These are phyloP conservation scores for Psittacula derbiana DNA, from an alignment of 2,797 vertebrate species.

Conservation along the genomic window DNA sequence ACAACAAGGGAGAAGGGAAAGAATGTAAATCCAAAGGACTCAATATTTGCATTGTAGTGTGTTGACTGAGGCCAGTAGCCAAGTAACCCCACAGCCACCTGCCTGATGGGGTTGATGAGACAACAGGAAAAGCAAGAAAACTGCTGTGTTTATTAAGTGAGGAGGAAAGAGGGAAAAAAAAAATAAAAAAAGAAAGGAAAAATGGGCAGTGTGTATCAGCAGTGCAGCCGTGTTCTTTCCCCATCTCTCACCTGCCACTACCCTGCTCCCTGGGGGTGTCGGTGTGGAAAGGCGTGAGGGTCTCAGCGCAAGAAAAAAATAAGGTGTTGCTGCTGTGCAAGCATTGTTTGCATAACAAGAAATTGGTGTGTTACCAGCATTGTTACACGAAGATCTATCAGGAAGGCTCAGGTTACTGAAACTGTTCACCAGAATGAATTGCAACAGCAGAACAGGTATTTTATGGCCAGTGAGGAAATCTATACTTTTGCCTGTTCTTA, in stretches of 20 bases:
- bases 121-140: background rate
- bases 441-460: background rate
- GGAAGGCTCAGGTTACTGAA: background rate
- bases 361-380: background rate
- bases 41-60: rapidly evolving
- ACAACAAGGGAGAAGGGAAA: background rate
- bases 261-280: rapidly evolving
- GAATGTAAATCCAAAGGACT: background rate
- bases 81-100: background rate
- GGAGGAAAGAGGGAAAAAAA: background rate
- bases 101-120: rapidly evolving
- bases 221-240: background rate
- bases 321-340: background rate
- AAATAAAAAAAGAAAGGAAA: rapidly evolving
- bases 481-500: background rate
- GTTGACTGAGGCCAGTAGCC: background rate
- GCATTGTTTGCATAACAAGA: background rate
- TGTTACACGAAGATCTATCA: background rate
- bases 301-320: background rate
- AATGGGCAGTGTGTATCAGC: background rate
- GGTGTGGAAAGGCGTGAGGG: background rate
- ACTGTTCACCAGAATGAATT: background rate
- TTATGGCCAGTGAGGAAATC: background rate
- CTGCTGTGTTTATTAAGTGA: background rate
- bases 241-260: background rate